Base-by-base conservation (phyloP, 2,113 vertebrate genomes). In the Calyptomena viridis region DNA sequence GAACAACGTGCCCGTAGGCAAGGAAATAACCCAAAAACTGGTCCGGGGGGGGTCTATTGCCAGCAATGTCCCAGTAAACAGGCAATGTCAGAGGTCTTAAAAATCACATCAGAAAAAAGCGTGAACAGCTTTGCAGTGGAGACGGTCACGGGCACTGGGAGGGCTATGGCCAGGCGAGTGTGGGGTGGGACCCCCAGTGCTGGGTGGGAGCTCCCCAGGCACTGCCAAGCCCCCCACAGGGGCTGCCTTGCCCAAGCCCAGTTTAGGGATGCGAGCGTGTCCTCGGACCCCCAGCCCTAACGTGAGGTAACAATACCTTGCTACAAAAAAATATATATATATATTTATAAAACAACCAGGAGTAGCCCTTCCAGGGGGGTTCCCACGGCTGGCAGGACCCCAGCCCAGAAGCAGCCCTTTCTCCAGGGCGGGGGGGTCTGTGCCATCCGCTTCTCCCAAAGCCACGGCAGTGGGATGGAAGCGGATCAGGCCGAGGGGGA, bases 251-350 rank as follows among this genome's bases (percentile, higher is more conserved):
- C 85, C 35, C 35, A 8, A 73, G 37, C 88, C 88, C 39, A 0
- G 39, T 63, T 58, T 30, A 37, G 84, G 81, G 86, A 63, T 30
- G 55, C 11, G 58, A 95, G 85, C 71, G 24, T 33, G 12, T 80
- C 96, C 97, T 77, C 49, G 52, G 97, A 83, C 86, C 42, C 94
- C 86, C 42, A n/a, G 89, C 73, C 14, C 94, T 56, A 85, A 80
- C 7, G 33, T 86, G 94, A 96, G 97, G 97, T 94, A 94, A 96
- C 92, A 80, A 95, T 94, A 91, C 97, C 95, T 94, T 96, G 92
- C 95, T 93, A 92, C 87, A 94, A 97, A 96, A 96, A 90, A 88
- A 96, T 44, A 37, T 84, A 96, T 89, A 91, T 93, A 95, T 84
- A 89, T 95, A 89, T 89, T 60, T 96, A 93, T 94, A 97, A 96